Evolutionary conservation across 2,113 vertebrate genomes (phyloP), one percentile per base, ranked within the genome.

Genomic region (Capreolus pygargus): DNA sequence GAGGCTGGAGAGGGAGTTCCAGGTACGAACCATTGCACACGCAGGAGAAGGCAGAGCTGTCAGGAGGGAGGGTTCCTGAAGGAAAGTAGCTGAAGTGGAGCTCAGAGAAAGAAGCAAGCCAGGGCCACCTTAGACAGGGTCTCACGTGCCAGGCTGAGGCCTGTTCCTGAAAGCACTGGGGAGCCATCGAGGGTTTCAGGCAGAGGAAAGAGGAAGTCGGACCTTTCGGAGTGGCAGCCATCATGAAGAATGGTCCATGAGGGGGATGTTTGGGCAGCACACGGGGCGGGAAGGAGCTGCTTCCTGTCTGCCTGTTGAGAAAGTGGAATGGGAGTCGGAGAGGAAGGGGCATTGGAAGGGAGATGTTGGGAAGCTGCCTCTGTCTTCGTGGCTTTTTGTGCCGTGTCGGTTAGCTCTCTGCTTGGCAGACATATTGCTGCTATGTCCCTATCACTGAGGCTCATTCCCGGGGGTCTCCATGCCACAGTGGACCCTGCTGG

Each of bases 261-360:
- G 2, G 2, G n/a, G n/a, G n/a, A n/a, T n/a, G 1, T 1, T 1
- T 6, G n/a, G n/a, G 27, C 11, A 2, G n/a, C 54, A 60, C 4
- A 1, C 2, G 15, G 27, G 27, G 16, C 5, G 1, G 47, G 58
- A 6, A 39, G 47, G 28, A 5, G 0, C 83, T 36, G 16, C 54
- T 16, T 3, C 15, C 76, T 43, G 17, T 36, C 27, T 39, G 25
- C 45, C 27, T 27, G 3, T 33, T 21, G 36, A 52, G 17, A n/a
- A 23, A 50, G n/a, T 14, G 39, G 39, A 12, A 25, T 1, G 1
- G 3, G 58, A 16, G 61, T 10, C 4, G 5, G 30, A 16, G 33
- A 55, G 54, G 17, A 30, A 30, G 33, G 23, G 28, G 28, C 14
- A 2, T 15, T 19, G 30, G 47, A 12, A 45, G 21, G 43, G 43